Percentiles rank a stretch among this genome's conserved stretches.
These are phyloP conservation scores for Caenorhabditis sp. DNA, from an alignment of 2,888 invertebrate species.

Conservation along the genomic window DNA sequence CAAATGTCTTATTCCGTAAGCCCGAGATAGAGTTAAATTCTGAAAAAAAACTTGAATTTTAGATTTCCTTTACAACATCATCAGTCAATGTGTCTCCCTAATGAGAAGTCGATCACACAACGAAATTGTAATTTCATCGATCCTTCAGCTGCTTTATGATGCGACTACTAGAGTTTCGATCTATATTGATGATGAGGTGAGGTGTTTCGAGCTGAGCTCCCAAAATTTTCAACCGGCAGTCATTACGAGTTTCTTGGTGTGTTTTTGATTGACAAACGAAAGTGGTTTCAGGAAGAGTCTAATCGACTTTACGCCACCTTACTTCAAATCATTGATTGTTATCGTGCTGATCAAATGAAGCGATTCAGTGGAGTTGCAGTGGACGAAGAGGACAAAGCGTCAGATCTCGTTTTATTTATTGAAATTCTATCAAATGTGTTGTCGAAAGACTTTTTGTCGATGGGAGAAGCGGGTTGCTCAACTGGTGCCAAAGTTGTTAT, in stretches of 20 bases:
- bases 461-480: slow-evolving; percentile 33
- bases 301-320: slow-evolving; percentile 39
- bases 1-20: slow-evolving; percentile 75
- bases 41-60: slow-evolving; percentile 10
- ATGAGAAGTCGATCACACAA: slow-evolving; percentile 45
- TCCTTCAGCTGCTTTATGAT: slow-evolving; percentile 56
- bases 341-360: slow-evolving; percentile 44
- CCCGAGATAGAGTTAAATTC: neutral
- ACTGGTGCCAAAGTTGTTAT: slow-evolving; percentile 51
- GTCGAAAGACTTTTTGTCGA: slow-evolving; percentile 75
- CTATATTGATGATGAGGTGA: slow-evolving; percentile 53
- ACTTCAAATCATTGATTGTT: slow-evolving; percentile 42
- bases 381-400: slow-evolving; percentile 51
- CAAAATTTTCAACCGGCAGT: too few species aligned
- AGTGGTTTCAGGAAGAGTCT: slow-evolving; percentile 40
- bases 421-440: slow-evolving; percentile 79
- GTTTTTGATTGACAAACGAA: too few species aligned
- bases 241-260: too few species aligned
- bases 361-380: slow-evolving; percentile 32
- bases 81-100: slow-evolving; percentile 47
- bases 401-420: slow-evolving; percentile 77
- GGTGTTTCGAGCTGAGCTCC: too few species aligned
- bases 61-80: slow-evolving; percentile 57
- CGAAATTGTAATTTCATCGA: slow-evolving; percentile 55
- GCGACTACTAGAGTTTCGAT: slow-evolving; percentile 57